Conservation (phyloP, 2,113 vertebrate species). For the Cisticola juncidis region DNA sequence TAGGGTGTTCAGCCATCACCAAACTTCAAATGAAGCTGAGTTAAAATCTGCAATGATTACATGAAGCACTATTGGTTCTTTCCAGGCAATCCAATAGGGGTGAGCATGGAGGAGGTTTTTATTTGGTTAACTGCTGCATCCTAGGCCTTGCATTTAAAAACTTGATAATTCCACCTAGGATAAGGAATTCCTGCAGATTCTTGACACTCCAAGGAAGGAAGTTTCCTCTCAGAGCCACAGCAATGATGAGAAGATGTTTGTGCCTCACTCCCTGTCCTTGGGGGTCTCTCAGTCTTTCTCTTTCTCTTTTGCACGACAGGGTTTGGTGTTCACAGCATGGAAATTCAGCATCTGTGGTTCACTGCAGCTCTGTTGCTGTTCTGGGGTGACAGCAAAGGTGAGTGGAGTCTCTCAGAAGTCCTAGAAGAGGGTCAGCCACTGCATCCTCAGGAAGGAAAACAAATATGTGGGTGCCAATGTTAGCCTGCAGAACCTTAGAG, state of each 20-base stretch:
- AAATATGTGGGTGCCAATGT: neutral
- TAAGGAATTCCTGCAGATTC: neutral
- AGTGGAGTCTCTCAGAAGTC: neutral
- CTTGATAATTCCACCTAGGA: neutral
- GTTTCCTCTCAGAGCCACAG: neutral
- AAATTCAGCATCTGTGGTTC: neutral
- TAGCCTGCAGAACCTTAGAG: neutral
- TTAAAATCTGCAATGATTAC: neutral
- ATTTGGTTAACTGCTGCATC: neutral
- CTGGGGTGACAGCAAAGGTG: neutral
- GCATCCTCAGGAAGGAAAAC: neutral
- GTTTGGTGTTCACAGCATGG: neutral
- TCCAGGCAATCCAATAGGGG: neutral
- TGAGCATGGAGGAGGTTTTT: neutral
- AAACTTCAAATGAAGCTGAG: neutral
- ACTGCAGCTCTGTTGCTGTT: neutral
- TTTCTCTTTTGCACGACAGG: neutral
- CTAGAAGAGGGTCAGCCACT: neutral
- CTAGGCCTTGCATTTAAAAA: neutral
- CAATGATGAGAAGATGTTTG: neutral
- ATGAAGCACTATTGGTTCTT: neutral
- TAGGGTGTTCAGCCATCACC: neutral
- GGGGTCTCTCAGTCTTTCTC: neutral
- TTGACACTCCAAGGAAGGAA: neutral
- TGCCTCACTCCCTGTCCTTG: neutral